Conservation (phyloP, 2,888 invertebrate genomes). For the Ceramica pisi region DNA sequence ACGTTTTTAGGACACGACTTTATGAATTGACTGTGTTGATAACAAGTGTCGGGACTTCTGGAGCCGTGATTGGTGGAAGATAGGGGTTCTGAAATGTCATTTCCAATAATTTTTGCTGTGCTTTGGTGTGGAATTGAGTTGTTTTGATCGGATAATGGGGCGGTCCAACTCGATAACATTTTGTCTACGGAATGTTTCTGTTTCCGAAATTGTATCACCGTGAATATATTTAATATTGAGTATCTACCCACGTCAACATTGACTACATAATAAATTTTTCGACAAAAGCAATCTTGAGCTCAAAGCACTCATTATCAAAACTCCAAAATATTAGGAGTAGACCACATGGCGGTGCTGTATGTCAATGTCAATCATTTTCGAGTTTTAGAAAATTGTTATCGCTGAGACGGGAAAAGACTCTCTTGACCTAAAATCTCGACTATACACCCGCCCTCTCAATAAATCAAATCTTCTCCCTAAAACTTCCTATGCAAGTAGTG, state of each 20-base stretch:
- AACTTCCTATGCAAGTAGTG: conserved; percentile 42
- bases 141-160: conserved; percentile 15
- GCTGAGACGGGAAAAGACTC: too few species aligned
- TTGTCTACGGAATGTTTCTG: not conserved
- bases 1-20: conserved; percentile 86
- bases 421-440: not conserved
- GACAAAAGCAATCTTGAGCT: not conserved
- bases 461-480: not conserved
- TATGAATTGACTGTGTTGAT: conserved; percentile 81
- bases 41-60: conserved; percentile 71
- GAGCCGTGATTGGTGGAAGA: conserved; percentile 61
- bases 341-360: not conserved
- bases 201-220: not conserved
- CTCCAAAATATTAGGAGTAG: not conserved
- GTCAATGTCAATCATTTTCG: not conserved
- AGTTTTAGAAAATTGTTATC: too few species aligned
- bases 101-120: conserved; percentile 19
- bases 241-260: not conserved
- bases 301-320: not conserved
- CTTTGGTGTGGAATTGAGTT: conserved; percentile 27
- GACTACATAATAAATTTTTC: not conserved
- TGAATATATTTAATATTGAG: not conserved
- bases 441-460: not conserved
- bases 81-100: conserved; percentile 47
- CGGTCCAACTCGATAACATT: conserved; percentile 33